phyloP scores from a whole-genome alignment of 2,113 vertebrate genomes.

The Cochlearius cochlearius region DNA sequence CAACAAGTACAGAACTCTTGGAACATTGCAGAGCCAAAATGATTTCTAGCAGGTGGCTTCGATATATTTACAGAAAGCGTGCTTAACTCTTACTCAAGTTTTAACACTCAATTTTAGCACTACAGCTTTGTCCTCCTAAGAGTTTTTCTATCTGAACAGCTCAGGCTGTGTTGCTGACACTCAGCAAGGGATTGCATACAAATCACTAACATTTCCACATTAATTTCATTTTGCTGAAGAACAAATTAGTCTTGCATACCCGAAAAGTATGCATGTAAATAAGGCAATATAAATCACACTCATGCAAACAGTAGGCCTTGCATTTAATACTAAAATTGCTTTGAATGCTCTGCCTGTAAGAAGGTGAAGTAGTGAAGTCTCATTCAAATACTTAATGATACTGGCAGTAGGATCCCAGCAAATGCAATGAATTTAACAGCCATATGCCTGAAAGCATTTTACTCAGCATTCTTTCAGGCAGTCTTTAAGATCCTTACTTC shows the following conservation, averaged over 20 bases:
- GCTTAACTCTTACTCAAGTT: background rate
- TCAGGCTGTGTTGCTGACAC: background rate
- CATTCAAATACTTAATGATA: background rate
- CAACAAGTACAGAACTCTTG: background rate
- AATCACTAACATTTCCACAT: background rate
- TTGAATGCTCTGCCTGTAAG: background rate
- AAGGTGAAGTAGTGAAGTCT: background rate
- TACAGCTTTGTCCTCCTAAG: background rate
- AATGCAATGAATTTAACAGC: background rate
- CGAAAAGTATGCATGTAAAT: background rate
- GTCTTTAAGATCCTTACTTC: background rate
- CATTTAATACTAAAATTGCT: background rate
- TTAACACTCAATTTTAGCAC: background rate
- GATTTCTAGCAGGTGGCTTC: constrained; percentile 1
- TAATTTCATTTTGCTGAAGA: background rate
- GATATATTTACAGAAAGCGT: constrained; percentile 18
- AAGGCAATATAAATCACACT: background rate
- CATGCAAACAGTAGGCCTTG: background rate
- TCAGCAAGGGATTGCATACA: background rate
- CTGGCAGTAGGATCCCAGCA: background rate
- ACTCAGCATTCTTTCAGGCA: background rate
- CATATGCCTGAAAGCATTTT: background rate
- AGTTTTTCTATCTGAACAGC: background rate
- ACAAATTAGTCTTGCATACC: background rate
- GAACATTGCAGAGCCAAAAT: background rate